Base-by-base conservation (phyloP, 2,888 invertebrate species). In the Pammene fasciana region DNA sequence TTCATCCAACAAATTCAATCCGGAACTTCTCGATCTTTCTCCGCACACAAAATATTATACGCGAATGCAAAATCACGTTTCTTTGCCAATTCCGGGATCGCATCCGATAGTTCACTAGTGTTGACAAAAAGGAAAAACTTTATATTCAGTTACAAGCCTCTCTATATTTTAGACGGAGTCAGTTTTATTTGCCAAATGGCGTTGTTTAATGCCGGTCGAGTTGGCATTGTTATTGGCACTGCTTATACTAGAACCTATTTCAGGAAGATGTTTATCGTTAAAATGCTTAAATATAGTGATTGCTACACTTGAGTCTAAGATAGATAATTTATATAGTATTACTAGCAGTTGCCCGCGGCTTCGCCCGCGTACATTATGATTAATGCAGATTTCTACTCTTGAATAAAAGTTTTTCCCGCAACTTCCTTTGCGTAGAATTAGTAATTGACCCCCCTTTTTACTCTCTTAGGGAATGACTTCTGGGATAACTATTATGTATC, bases 171-270 rank as follows among this genome's bases (percentile, higher is more conserved):
- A 77, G 78, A 72, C 77, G 75, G 77, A 78, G 79, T 78, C 79
- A 77, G 79, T 73, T 73, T 74, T 75, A 79, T 79, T 86, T 90
- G 91, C 90, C 90, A 90, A 91, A 90, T 90, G 82, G 86, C 80
- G 78, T 85, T 79, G 83, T 85, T 87, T 88, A 88, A 87, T 88
- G 88, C 86, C 80, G 82, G 80, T 78, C 76, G 78, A 81, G 80
- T 82, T 86, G 85, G 82, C 83, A 72, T 77, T 79, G 79, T 77
- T 82, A 85, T 85, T 87, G 86, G 84, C 85, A 85, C 57, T 64
- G 65, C 41, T 64, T 41, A 41, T 14, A 16, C 41, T 65, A 10
- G 34, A 55, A 54, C 13, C 48, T 60, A 55, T 48, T 60, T 48
- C 34, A 43, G n/a, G 48, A 46, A 38, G 26, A 14, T n/a, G 45